A percentile compares a stretch with the other conserved stretches of the same genome.
Conservation (phyloP, 1,140 invertebrate species). For the Euura saliciscinereae region DNA sequence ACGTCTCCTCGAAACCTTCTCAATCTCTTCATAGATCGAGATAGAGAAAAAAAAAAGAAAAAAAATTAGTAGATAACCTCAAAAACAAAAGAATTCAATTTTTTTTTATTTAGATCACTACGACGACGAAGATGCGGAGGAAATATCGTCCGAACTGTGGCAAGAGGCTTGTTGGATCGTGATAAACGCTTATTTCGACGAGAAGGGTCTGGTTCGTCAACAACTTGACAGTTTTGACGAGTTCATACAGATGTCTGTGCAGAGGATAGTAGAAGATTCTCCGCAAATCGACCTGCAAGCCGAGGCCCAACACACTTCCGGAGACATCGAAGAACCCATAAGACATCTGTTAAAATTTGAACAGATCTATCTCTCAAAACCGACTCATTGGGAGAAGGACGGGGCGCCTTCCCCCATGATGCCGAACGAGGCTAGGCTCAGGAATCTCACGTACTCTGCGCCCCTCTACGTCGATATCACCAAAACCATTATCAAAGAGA, state of each 20-base stretch:
- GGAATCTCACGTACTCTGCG: constrained; percentile 93
- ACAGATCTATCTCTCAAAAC: constrained; percentile 98
- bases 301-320: constrained; percentile 93
- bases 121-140: constrained; percentile 81
- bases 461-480: constrained; percentile 98
- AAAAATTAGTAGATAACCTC: not conserved
- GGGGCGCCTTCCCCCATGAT: constrained; percentile 98
- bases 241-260: constrained; percentile 99
- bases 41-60: too few species aligned
- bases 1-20: not conserved
- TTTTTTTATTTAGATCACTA: constrained; percentile 64
- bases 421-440: constrained; percentile 95
- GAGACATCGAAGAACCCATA: constrained; percentile 90
- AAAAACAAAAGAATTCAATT: constrained; percentile 11
- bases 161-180: constrained; percentile 99
- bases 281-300: constrained; percentile 97
- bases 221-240: constrained; percentile 99
- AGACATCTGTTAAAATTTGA: constrained; percentile 95
- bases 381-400: constrained; percentile 99
- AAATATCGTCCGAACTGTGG: constrained; percentile 95
- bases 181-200: constrained; percentile 99
- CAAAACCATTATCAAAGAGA: constrained; percentile 91
- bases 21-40: not conserved
- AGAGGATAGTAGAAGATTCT: constrained; percentile 98
- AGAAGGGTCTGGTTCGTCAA: constrained; percentile 98